phyloP scores from a whole-genome alignment of 2,797 vertebrate species.

The Megaceryle alcyon region DNA sequence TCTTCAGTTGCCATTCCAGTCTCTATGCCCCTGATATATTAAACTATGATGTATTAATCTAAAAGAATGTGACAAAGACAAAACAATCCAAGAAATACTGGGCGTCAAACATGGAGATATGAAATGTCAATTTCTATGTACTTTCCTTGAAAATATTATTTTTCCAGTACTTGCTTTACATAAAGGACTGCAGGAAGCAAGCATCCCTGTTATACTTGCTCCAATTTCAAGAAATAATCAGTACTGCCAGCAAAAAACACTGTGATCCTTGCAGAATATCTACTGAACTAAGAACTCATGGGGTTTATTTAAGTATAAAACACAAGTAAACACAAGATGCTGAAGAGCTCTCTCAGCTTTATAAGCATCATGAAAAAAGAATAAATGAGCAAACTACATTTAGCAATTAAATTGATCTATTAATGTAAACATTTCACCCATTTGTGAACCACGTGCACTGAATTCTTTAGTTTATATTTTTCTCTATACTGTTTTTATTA shows the following conservation, averaged over 20 bases:
- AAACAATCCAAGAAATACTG: neutral
- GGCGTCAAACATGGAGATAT: neutral
- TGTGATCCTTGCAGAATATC: neutral
- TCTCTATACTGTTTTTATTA: neutral
- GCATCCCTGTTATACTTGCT: neutral
- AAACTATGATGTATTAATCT: neutral
- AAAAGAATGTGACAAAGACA: neutral
- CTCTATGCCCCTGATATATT: neutral
- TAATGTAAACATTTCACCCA: neutral
- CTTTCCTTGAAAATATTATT: slow-evolving; percentile 15
- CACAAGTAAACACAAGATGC: neutral
- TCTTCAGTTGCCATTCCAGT: neutral
- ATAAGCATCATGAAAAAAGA: neutral
- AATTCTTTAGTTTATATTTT: neutral
- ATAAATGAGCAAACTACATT: neutral
- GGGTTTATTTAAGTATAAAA: neutral
- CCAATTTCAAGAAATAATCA: slow-evolving; percentile 26
- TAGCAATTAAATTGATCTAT: neutral
- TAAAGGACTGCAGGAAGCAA: slow-evolving; percentile 2
- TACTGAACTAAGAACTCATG: neutral
- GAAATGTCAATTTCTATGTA: neutral
- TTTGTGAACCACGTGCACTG: neutral
- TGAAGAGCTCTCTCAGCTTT: neutral
- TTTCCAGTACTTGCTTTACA: slow-evolving; percentile 8
- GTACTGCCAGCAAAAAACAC: slow-evolving; percentile 3